These are phyloP conservation scores for Cerastoderma edule DNA, from an alignment of 2,888 invertebrate species.

Conservation along the genomic window DNA sequence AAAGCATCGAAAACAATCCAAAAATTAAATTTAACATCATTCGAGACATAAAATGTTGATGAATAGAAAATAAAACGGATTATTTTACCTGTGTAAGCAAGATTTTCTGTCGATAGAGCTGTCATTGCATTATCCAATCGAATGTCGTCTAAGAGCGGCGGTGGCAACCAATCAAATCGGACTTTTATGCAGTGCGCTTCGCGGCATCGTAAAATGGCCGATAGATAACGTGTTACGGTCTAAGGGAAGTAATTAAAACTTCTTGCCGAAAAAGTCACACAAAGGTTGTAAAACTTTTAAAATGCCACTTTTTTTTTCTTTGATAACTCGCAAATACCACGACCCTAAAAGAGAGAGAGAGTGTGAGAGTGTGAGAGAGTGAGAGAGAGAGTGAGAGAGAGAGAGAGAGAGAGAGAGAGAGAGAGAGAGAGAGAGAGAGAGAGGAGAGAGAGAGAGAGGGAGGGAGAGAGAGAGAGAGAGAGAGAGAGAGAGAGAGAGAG, in stretches of 20 bases:
- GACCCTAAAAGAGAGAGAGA: not conserved
- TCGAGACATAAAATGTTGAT: not conserved
- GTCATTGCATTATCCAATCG: slow-evolving; percentile 27
- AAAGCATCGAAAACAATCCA: not conserved
- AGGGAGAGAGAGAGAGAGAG: slow-evolving; percentile 19
- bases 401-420: slow-evolving; percentile 10
- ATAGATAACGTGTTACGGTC: not conserved
- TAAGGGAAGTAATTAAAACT: not conserved
- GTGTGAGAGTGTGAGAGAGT: not conserved
- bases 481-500: slow-evolving; percentile 18
- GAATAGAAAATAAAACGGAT: no score
- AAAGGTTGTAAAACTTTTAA: not conserved
- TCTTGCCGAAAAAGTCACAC: not conserved
- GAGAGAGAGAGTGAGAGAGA: slow-evolving; percentile 16
- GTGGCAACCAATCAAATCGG: slow-evolving; percentile 47
- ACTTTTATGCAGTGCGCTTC: not conserved
- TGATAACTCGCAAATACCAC: not conserved
- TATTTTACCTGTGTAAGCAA: slow-evolving; percentile 28
- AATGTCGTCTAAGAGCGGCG: slow-evolving; percentile 37
- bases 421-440: slow-evolving; percentile 6
- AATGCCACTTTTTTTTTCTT: not conserved
- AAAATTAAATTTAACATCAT: not conserved
- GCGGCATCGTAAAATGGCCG: no score
- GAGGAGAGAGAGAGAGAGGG: slow-evolving; percentile 6
- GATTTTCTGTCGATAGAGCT: slow-evolving; percentile 23